phyloP scores from a whole-genome alignment of 1,140 invertebrate species.

The Melitaea cinxia region DNA sequence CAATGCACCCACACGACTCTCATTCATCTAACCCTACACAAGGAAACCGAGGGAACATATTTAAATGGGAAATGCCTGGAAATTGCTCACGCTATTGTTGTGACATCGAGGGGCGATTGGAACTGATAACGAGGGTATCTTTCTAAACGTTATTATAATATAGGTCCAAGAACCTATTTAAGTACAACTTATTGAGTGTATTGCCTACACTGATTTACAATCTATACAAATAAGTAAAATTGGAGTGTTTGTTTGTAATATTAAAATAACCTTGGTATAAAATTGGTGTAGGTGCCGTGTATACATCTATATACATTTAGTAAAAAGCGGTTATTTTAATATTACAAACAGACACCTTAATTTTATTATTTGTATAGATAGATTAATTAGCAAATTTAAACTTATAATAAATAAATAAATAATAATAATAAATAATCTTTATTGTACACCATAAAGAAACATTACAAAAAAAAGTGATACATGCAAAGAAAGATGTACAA shows the following conservation, averaged over 20 bases:
- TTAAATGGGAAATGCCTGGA: constrained; percentile 75
- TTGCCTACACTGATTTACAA: background rate
- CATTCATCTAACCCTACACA: constrained; percentile 57
- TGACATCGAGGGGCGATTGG: constrained; percentile 54
- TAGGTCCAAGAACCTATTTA: background rate
- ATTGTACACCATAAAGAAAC: too few relatives aligned
- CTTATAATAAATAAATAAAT: too few relatives aligned
- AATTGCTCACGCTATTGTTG: constrained; percentile 75
- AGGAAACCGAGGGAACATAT: constrained; percentile 71
- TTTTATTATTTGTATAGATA: too few relatives aligned
- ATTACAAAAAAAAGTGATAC: too few relatives aligned
- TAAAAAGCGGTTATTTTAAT: too few relatives aligned
- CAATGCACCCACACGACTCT: constrained; percentile 51
- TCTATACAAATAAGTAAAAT: background rate
- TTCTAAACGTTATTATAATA: background rate
- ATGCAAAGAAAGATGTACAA: too few relatives aligned
- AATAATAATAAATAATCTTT: too few relatives aligned
- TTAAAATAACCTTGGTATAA: too few relatives aligned
- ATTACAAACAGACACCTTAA: too few relatives aligned
- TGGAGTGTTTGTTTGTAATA: background rate
- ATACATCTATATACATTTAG: too few relatives aligned
- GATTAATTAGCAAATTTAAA: too few relatives aligned
- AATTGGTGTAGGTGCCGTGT: too few relatives aligned
- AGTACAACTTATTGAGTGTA: background rate
- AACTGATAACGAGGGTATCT: constrained; percentile 43